These are phyloP conservation scores for Onthophagus sagittarius DNA, from an alignment of 2,888 invertebrate genomes.

Conservation along the genomic window DNA sequence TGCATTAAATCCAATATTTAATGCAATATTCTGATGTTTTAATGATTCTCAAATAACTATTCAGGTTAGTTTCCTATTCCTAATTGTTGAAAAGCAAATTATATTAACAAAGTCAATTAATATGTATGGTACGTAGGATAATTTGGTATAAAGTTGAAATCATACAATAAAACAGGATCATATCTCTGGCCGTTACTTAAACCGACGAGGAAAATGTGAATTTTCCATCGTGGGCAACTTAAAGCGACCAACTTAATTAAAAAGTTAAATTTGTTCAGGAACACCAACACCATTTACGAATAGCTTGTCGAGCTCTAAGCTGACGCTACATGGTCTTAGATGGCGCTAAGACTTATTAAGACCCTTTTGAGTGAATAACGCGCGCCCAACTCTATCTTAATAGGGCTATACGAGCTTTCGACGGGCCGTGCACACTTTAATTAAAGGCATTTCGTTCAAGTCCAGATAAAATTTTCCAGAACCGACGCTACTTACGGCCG, in stretches of 20 bases:
- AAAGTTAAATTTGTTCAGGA: conserved; percentile 6
- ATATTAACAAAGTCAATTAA: background rate
- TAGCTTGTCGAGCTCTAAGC: conserved; percentile 3
- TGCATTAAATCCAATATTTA: no score
- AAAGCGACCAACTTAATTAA: conserved; percentile 1
- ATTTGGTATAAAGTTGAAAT: background rate
- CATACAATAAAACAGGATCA: background rate
- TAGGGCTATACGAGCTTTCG: background rate
- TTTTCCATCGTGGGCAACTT: background rate
- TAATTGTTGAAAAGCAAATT: background rate
- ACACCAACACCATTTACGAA: conserved; percentile 5
- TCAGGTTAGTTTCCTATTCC: no score
- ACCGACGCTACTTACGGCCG: background rate
- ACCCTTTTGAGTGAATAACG: background rate
- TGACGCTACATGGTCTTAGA: conserved; percentile 1
- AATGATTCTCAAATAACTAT: no score
- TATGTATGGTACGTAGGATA: background rate
- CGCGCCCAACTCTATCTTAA: background rate
- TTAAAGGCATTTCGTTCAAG: background rate
- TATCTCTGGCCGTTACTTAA: background rate
- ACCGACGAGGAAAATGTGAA: background rate
- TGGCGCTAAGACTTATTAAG: conserved; percentile 1
- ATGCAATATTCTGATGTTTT: no score
- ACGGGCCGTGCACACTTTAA: background rate
- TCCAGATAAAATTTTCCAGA: background rate